Evolutionary conservation across 2,113 vertebrate species (phyloP).

Genomic region (Sarotherodon lohbergeri): DNA sequence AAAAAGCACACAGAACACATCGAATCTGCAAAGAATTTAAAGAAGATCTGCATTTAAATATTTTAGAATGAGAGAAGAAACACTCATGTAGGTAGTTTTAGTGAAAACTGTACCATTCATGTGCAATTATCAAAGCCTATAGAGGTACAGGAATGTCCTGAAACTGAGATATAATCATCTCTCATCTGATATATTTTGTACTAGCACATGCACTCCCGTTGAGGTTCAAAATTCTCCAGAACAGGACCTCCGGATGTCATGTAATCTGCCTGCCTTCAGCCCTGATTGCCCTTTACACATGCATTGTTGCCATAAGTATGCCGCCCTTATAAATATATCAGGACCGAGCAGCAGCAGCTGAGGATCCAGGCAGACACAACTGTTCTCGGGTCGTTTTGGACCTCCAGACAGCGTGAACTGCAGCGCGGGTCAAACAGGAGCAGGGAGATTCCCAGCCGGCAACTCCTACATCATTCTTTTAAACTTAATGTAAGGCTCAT

Average conservation of each 20-base stretch:
- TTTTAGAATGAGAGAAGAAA: background rate
- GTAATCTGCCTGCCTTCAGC: constrained; percentile 33
- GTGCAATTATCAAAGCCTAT: background rate
- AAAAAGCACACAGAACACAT: background rate
- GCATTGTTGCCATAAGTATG: constrained; percentile 63
- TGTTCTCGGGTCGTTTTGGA: constrained; percentile 37
- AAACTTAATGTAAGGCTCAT: background rate
- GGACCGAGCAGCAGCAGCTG: constrained; percentile 67
- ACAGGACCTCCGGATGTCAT: background rate
- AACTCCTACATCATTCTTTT: background rate
- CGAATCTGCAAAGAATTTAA: background rate
- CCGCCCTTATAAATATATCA: constrained; percentile 69
- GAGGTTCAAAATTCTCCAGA: background rate
- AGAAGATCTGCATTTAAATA: background rate
- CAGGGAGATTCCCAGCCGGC: constrained; percentile 1
- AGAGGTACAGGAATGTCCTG: background rate
- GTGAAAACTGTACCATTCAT: background rate
- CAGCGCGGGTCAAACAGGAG: background rate
- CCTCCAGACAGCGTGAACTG: constrained; percentile 5
- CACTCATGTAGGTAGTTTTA: background rate
- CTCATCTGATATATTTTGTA: background rate
- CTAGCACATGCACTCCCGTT: background rate
- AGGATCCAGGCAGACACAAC: constrained; percentile 57
- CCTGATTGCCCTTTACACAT: constrained; percentile 18
- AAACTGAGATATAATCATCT: background rate